Percentiles rank a stretch among this genome's conserved stretches.
phyloP scores from a whole-genome alignment of 2,888 invertebrate genomes.

The Reticulitermes lucifugus region DNA sequence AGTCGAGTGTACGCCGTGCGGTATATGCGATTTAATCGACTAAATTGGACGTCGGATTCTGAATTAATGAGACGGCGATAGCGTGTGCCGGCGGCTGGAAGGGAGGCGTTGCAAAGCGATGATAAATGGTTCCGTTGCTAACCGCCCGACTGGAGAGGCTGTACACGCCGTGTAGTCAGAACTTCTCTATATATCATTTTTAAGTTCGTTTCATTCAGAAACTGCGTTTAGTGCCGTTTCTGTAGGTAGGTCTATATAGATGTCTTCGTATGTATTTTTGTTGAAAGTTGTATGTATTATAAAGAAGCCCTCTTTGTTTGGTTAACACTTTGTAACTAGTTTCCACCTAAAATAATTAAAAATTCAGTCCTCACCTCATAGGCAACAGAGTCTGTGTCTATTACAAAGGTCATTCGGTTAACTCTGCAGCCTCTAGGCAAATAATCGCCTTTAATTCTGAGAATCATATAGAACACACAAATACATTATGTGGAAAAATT shows the following conservation, averaged over 20 bases:
- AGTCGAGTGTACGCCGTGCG: slow-evolving; percentile 33
- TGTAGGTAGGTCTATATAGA: not conserved
- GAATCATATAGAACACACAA: too few species aligned
- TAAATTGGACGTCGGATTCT: slow-evolving; percentile 54
- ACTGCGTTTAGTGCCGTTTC: not conserved
- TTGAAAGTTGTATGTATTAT: not conserved
- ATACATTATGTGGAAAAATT: too few species aligned
- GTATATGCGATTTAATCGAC: slow-evolving; percentile 52
- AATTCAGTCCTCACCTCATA: too few species aligned
- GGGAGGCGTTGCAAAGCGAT: slow-evolving; percentile 31
- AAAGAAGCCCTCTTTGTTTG: not conserved
- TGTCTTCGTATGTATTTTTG: not conserved
- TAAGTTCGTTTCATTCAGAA: slow-evolving; percentile 15
- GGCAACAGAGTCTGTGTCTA: too few species aligned
- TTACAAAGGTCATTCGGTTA: too few species aligned
- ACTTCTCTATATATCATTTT: not conserved
- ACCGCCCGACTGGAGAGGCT: not conserved
- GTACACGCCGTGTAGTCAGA: not conserved
- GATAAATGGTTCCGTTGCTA: slow-evolving; percentile 36
- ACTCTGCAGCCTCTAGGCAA: too few species aligned
- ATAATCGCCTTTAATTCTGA: too few species aligned
- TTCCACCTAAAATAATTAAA: too few species aligned
- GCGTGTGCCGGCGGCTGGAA: slow-evolving; percentile 7
- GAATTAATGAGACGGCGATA: slow-evolving; percentile 54
- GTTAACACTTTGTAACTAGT: not conserved